Conservation (phyloP, 2,113 vertebrate species). For the Bujurquina vittata region DNA sequence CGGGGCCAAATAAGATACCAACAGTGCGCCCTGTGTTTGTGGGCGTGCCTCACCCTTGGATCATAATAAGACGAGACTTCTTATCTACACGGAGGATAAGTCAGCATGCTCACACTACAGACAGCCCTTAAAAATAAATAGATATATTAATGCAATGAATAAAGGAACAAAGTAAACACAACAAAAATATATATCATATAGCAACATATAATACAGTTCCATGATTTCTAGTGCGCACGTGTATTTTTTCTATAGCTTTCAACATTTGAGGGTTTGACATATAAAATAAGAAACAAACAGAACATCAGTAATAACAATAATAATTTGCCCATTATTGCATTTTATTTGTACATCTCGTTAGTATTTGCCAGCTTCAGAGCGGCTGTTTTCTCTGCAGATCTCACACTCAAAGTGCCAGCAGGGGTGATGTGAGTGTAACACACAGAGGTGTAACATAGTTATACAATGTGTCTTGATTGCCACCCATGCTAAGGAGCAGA, state of each 20-base stretch:
- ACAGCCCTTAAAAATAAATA: neutral
- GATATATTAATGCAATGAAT: no score
- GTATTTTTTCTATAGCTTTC: no score
- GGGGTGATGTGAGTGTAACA: neutral
- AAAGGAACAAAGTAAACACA: no score
- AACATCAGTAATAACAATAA: neutral
- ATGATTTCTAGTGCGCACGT: no score
- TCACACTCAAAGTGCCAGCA: conserved; percentile 6
- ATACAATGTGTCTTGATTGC: conserved; percentile 67
- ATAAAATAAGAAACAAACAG: no score
- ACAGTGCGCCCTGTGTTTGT: neutral
- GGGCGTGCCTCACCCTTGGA: neutral
- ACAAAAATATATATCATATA: no score
- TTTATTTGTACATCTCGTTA: neutral
- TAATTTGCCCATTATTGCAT: neutral
- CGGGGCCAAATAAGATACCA: neutral
- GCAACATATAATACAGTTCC: no score
- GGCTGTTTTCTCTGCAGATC: neutral
- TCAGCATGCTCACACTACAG: neutral
- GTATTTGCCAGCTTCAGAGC: neutral
- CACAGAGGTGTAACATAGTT: conserved; percentile 66
- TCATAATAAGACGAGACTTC: neutral
- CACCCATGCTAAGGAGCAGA: conserved; percentile 64
- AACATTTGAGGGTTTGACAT: no score
- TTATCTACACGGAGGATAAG: neutral